phyloP scores from a whole-genome alignment of 2,888 invertebrate genomes.

The Cyclophora albipunctata region DNA sequence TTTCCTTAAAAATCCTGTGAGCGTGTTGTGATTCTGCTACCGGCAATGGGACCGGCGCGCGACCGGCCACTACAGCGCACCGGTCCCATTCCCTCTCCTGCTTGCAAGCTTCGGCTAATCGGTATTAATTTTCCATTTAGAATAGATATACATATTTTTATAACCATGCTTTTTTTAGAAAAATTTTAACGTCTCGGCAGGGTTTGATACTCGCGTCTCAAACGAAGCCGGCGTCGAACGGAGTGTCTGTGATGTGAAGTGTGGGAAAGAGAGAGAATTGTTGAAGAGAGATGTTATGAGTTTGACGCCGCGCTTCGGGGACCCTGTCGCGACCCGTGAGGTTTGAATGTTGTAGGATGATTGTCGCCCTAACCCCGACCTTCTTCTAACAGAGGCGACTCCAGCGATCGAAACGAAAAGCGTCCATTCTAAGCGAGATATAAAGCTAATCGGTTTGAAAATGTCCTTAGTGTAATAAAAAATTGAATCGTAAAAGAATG shows the following conservation, averaged over 20 bases:
- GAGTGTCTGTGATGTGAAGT: slow-evolving; percentile 26
- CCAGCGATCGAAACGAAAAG: slow-evolving; percentile 40
- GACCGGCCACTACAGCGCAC: slow-evolving; percentile 63
- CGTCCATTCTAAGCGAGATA: slow-evolving; percentile 70
- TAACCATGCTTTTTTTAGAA: slow-evolving; percentile 37
- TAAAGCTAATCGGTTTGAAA: slow-evolving; percentile 58
- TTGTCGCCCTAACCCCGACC: slow-evolving; percentile 46
- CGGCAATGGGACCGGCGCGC: slow-evolving; percentile 33
- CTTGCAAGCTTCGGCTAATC: slow-evolving; percentile 18
- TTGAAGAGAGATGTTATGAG: too few species aligned
- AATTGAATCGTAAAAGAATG: slow-evolving; percentile 65
- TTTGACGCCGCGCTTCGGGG: slow-evolving; percentile 28
- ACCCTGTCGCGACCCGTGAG: slow-evolving; percentile 26
- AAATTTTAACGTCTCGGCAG: slow-evolving; percentile 27
- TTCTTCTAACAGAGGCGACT: slow-evolving; percentile 65
- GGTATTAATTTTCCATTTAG: slow-evolving; percentile 40
- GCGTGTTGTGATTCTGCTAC: slow-evolving; percentile 37
- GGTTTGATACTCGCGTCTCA: slow-evolving; percentile 57
- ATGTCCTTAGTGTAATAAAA: slow-evolving; percentile 49
- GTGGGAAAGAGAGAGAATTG: slow-evolving; percentile 20
- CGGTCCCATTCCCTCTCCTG: slow-evolving; percentile 26
- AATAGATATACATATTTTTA: slow-evolving; percentile 52
- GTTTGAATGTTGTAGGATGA: slow-evolving; percentile 42
- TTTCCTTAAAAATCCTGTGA: slow-evolving; percentile 25
- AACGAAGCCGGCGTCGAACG: slow-evolving; percentile 27